Evolutionary conservation across 1,140 invertebrate genomes (phyloP), one percentile per base, ranked within the genome.

Genomic region (Andrena cerasifolii): DNA sequence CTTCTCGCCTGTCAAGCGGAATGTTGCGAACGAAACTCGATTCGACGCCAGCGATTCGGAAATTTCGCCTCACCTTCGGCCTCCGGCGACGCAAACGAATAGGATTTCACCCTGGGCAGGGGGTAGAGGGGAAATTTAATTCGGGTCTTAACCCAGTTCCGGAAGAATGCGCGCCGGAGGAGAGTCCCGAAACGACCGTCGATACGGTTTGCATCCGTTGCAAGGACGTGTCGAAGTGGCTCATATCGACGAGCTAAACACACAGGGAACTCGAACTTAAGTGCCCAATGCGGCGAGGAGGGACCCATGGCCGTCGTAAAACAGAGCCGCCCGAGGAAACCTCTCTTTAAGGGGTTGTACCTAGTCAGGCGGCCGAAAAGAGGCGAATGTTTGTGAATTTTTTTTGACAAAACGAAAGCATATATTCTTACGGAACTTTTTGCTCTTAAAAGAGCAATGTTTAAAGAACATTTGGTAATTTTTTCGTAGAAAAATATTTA

Each of bases 91-190:
- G 51, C 36, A 62, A 53, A 31, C 40, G 53, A 75, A 70, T 45
- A 71, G 31, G 61, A 51, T 71, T 75, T 82, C 61, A 45, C 14
- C 16, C 31, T 7, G 18, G 58, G 59, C 24, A 12, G 33, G 28
- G 1, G 36, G n/a, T n/a, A n/a, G 54, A 56, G 49, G 51, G 62
- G 47, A 83, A 80, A 85, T 86, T 85, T 79, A 82, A 82, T 83
- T 84, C 84, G 36, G 45, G 71, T 83, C 77, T 86, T 86, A 86
- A 86, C 83, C 84, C 72, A 80, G 58, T 87, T 87, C 65, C 66
- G 59, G 86, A 82, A 87, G 79, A 84, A 83, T 80, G 85, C 75
- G 43, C 63, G n/a, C 47, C 53, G 62, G n/a, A 61, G 59, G 26
- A 75, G 14, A 28, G 45, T 36, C 43, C 26, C 59, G 51, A 73